Base-by-base conservation (phyloP, 2,888 invertebrate genomes). In the Andrena minutula region DNA sequence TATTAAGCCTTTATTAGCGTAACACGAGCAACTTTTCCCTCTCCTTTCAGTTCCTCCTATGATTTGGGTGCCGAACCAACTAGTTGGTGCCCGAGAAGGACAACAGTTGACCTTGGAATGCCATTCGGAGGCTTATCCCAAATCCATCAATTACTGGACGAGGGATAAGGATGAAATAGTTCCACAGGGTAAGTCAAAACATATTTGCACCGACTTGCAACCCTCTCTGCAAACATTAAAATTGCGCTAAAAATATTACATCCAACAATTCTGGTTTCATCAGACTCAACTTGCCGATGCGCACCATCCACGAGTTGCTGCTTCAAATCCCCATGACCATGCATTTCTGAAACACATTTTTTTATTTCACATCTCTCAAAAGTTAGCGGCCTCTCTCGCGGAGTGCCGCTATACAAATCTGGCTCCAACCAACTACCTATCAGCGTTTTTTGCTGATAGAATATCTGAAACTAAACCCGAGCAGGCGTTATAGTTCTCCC, bases 61-160 rank as follows among this genome's bases (percentile, higher is more conserved):
- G 94, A 95, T 95, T 83, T 94, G 94, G 93, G 94, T 95, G 71
- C 95, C 94, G 84, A 95, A 95, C 90, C 95, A 95, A 90, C 92
- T 95, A 88, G 94, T 95, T 23, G 95, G 95, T 4, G 95, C 95
- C 6, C 93, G 93, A 7, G 93, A 94, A 82, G 95, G 95, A 1
- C 94, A 95, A 78, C 93, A 94, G 82, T 94, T 95, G 86, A 94
- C 94, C 16, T 91, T 95, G 70, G 95, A 95, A 85, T 95, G 95
- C 83, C 93, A 94, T 83, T 95, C 95, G 1, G 95, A 95, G 90
- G 95, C 95, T 68, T 95, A 94, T 90, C 95, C 95, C 7, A 95
- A 95, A 90, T 95, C 95, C 79, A 95, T 95, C 88, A 95, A 95
- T 92, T 95, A 95, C 88, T 95, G 95, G 95, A 94, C 95, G 51